phyloP scores from a whole-genome alignment of 2,888 invertebrate genomes.

The Pecten maximus region DNA sequence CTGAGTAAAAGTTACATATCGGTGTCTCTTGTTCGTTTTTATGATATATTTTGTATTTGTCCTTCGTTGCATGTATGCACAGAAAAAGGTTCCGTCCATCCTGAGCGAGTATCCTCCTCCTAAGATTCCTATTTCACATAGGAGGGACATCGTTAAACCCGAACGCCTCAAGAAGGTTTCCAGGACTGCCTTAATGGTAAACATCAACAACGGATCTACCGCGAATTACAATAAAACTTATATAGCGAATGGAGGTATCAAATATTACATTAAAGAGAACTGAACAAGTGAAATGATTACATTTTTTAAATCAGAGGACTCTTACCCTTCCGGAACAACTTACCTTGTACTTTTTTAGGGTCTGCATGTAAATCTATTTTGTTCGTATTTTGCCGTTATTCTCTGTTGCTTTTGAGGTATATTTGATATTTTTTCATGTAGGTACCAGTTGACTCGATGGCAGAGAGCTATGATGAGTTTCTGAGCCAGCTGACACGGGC shows the following conservation, averaged over 20 bases:
- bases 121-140: background rate
- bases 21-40: too few relatives aligned
- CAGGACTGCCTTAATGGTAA: background rate
- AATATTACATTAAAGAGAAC: too few relatives aligned
- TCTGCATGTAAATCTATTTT: too few relatives aligned
- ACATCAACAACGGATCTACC: background rate
- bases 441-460: constrained; percentile 43
- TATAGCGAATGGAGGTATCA: too few relatives aligned
- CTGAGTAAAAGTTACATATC: too few relatives aligned
- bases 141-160: background rate
- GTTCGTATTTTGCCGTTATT: too few relatives aligned
- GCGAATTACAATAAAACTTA: too few relatives aligned
- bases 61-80: background rate
- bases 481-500: constrained; percentile 36
- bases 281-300: too few relatives aligned
- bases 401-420: background rate
- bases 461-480: constrained; percentile 36
- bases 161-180: background rate
- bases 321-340: too few relatives aligned
- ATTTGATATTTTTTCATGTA: background rate
- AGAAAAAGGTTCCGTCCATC: background rate
- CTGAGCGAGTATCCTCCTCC: background rate
- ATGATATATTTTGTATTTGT: background rate
- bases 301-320: too few relatives aligned
- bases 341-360: too few relatives aligned